Evolutionary conservation across 2,888 invertebrate genomes (phyloP).

Genomic region (Nasonovia ribisnigri): DNA sequence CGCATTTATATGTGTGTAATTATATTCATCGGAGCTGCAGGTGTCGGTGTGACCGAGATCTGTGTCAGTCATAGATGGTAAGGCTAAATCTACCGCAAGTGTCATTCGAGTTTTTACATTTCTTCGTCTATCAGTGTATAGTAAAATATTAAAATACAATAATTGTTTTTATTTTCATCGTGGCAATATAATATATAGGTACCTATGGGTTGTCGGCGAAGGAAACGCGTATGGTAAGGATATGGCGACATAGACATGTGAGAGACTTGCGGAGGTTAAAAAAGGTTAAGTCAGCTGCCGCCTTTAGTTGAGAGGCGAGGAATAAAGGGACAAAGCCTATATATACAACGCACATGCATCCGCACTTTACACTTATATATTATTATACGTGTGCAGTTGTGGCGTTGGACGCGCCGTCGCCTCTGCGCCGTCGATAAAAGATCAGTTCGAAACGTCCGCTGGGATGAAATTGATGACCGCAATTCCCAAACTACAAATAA

Average conservation of each 20-base stretch:
- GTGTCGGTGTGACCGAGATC: neutral
- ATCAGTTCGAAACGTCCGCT: constrained; percentile 62
- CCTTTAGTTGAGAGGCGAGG: neutral
- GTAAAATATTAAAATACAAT: neutral
- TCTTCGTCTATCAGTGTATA: neutral
- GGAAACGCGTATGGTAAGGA: too few relatives aligned
- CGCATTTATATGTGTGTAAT: neutral
- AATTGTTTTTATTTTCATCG: neutral
- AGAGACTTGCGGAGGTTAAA: constrained; percentile 31
- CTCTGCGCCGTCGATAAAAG: constrained; percentile 59
- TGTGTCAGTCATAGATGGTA: neutral
- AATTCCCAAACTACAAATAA: constrained; percentile 65
- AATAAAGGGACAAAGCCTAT: constrained; percentile 25
- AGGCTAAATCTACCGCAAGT: neutral
- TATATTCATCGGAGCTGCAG: neutral
- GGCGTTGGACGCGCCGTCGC: constrained; percentile 35
- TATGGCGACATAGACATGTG: too few relatives aligned
- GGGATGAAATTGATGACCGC: constrained; percentile 65
- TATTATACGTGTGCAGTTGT: neutral
- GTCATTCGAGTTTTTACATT: neutral
- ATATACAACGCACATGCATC: neutral
- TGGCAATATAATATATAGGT: neutral
- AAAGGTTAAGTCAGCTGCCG: constrained; percentile 36
- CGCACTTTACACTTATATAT: constrained; percentile 5
- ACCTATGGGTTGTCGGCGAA: too few relatives aligned